These are phyloP conservation scores for Hydropsyche tenuis DNA, from an alignment of 1,140 invertebrate species.

Conservation along the genomic window DNA sequence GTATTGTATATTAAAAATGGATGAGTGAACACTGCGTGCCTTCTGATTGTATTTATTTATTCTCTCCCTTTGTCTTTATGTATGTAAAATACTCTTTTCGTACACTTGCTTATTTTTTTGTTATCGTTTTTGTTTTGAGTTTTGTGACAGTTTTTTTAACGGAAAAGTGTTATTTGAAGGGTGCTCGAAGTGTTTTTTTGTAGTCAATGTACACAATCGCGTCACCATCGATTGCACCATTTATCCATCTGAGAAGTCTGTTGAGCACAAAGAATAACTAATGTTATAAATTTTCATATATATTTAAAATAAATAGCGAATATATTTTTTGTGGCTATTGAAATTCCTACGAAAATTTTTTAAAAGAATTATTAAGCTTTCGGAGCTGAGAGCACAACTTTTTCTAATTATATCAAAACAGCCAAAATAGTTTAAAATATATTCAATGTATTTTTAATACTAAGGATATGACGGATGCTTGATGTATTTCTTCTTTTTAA, in stretches of 20 bases:
- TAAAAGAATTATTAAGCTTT: no score
- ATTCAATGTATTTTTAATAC: slow-evolving; percentile 21
- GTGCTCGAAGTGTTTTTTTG: slow-evolving; percentile 5
- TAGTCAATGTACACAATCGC: not conserved
- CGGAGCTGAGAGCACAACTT: no score
- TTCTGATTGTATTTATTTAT: slow-evolving; percentile 47
- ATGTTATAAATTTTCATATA: not conserved
- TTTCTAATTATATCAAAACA: not conserved
- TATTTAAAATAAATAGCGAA: slow-evolving; percentile 1
- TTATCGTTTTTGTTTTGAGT: not conserved
- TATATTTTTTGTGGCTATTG: slow-evolving; percentile 22
- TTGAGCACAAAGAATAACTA: slow-evolving; percentile 9
- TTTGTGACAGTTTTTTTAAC: not conserved
- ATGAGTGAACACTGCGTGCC: slow-evolving; percentile 49
- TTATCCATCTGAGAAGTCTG: slow-evolving; percentile 28
- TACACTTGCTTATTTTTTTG: slow-evolving; percentile 11
- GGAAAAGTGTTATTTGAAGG: not conserved
- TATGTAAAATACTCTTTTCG: slow-evolving; percentile 7
- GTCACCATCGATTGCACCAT: not conserved
- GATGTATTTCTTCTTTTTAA: slow-evolving; percentile 26
- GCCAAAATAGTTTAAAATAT: slow-evolving; percentile 18
- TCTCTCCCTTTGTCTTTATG: slow-evolving; percentile 16
- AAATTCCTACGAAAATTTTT: not conserved
- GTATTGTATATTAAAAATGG: slow-evolving; percentile 38
- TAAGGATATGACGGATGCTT: slow-evolving; percentile 13